Evolutionary conservation across 2,113 vertebrate species (phyloP), one percentile per base, ranked within the genome.

Genomic region (Anolis sagrei): DNA sequence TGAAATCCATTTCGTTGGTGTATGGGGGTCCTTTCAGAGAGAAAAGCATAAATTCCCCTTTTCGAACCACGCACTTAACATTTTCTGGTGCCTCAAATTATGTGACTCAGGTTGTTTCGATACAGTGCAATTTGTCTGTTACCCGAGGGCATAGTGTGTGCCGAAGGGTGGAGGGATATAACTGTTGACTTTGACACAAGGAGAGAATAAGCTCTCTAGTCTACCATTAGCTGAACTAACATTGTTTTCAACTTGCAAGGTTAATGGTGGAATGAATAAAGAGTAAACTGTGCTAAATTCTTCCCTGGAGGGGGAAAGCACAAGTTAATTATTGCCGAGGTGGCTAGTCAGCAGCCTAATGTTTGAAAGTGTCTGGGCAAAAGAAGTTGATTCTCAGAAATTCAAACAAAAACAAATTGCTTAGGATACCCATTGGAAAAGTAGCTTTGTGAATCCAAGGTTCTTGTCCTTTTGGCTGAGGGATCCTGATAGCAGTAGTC

Each of bases 71-170:
- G 11, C 73, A 29, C 23, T 87, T 89, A 21, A 32, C 84, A 58
- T 93, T 91, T 89, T 49, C 92, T 78, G 92, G 92, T 94, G 92
- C 83, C 93, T 94, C 90, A 89, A 92, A 95, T 94, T 94, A 94
- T 91, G 80, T 1, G 79, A 54, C 76, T 80, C 34, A 18, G 87
- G 88, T 87, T 78, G 44, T 82, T 89, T 93, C 87, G 76, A 79
- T 85, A 5, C 2, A 39, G 54, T 92, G 69, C 76, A 85, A 76
- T 89, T 90, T 86, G 89, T 78, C 90, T 93, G 78, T 91, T 90
- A 94, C 91, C 92, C 86, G 79, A 91, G 86, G 90, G 81, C 66
- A 83, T 34, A 75, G 76, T n/a, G 51, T 58, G 54, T 58, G 54
- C 54, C 54, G 54, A 58, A 32, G 48, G 48, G n/a, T 19, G 14